Evolutionary conservation across 30 jellyfish, hydroid and myxozoan genomes (phyloP), one percentile per base, ranked within the genome.

Genomic region (Hydractinia echinata): DNA sequence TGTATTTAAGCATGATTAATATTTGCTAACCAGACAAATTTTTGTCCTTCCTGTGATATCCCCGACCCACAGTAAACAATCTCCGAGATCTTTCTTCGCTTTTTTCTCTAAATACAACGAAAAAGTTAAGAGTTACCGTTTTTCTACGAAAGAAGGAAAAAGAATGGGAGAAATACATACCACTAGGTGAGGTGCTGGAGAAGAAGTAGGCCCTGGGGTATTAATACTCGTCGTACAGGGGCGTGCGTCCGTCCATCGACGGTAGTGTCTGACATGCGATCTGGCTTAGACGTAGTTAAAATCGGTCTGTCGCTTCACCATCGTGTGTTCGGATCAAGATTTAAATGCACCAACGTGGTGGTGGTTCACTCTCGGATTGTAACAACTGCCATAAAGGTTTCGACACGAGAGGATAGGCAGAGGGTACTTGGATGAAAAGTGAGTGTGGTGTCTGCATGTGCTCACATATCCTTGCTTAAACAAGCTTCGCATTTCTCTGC

Each of bases 211-310:
- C 11, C 94, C 95, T 0, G 97, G 97, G 6, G 97, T 90, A 0
- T 90, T 54, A 90, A 89, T 10, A 90, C 85, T 76, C 82, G 82
- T 50, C 97, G 93, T 7, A 95, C 97, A 49, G 90, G n/a, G 94
- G 6, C 97, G 85, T 19, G 97, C 94, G 8, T 82, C 95, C 7
- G 97, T 90, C 95, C 97, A 90, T 4, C 95, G 95, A 72, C 97
- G 91, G 88, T 90, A 90, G 68, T 85, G 82, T 58, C 97, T 77
- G 50, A 90, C 67, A 85, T 94, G 44, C 89, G 95, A 82, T 85
- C 97, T 11, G 97, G 97, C 58, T 86, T 85, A 7, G 77, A 13
- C 55, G 91, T 90, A 7, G 84, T 80, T 30, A 90, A 74, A 11
- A 79, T 66, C 51, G 97, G 89, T 56, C 97, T 55, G 72, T 79